A percentile compares a stretch with the other conserved stretches of the same genome.
Evolutionary conservation across 2,888 invertebrate species (phyloP).

Genomic region (Helobdella robusta): DNA sequence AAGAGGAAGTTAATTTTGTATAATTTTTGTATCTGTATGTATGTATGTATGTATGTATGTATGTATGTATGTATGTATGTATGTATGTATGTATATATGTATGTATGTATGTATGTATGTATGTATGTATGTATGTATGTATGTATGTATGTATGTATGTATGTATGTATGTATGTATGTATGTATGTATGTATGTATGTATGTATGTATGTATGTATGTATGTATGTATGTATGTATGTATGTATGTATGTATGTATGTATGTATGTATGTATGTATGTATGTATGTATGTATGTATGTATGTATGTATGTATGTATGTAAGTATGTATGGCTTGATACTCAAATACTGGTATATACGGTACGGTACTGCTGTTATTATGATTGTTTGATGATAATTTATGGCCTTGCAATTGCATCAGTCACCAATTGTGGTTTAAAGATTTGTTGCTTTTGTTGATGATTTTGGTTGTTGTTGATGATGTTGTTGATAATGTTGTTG

Average conservation of each 20-base stretch:
- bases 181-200: conserved; percentile 18
- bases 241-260: conserved; percentile 5
- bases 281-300: conserved; percentile 19
- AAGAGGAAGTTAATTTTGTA: too few species aligned
- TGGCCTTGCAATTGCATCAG: too few species aligned
- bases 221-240: conserved; percentile 4
- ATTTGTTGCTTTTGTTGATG: too few species aligned
- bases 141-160: conserved; percentile 21
- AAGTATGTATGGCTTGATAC: conserved; percentile 16
- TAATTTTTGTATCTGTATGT: conserved; percentile 7
- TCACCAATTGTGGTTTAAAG: too few species aligned
- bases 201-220: conserved; percentile 17
- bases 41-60: conserved; percentile 17
- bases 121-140: conserved; percentile 24
- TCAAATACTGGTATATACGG: too few species aligned
- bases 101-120: conserved; percentile 24
- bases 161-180: conserved; percentile 22
- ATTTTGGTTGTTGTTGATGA: too few species aligned
- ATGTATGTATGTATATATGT: conserved; percentile 24
- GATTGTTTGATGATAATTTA: too few species aligned
- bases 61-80: conserved; percentile 17
- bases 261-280: conserved; percentile 13
- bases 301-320: conserved; percentile 20
- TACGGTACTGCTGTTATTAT: too few species aligned
- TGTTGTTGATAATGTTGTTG: too few species aligned